These are phyloP conservation scores for Perithous albicinctus DNA, from an alignment of 2,888 invertebrate genomes.

Conservation along the genomic window DNA sequence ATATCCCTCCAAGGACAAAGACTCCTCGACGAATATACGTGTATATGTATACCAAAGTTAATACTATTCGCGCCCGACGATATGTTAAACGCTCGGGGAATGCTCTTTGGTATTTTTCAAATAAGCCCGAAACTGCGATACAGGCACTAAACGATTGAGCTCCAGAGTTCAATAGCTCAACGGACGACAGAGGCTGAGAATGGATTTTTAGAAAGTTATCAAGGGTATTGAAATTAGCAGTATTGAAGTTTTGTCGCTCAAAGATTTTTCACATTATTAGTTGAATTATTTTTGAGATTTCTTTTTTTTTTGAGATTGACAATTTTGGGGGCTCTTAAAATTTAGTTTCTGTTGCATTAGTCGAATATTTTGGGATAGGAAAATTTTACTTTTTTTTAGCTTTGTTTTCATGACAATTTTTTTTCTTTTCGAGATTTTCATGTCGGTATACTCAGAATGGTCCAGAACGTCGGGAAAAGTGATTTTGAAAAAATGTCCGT, in stretches of 20 bases:
- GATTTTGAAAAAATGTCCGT: too few species aligned
- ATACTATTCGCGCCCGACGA: slow-evolving; percentile 70
- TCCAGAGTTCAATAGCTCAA: neutral
- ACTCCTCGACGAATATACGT: slow-evolving; percentile 60
- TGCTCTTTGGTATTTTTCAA: slow-evolving; percentile 77
- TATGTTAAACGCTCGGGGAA: slow-evolving; percentile 81
- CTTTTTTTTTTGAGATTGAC: too few species aligned
- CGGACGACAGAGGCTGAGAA: neutral
- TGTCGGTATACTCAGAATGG: too few species aligned
- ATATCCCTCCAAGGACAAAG: slow-evolving; percentile 66
- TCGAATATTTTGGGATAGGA: neutral
- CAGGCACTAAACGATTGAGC: slow-evolving; percentile 41
- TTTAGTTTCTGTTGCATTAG: neutral
- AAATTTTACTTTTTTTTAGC: neutral
- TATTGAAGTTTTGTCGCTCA: too few species aligned
- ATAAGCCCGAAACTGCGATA: slow-evolving; percentile 75
- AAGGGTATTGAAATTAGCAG: too few species aligned
- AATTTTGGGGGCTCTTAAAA: too few species aligned
- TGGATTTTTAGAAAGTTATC: neutral
- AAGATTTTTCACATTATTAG: too few species aligned
- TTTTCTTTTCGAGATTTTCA: too few species aligned
- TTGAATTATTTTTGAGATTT: too few species aligned
- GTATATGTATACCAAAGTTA: slow-evolving; percentile 51
- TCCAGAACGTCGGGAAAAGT: too few species aligned
- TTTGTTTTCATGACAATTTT: too few species aligned